phyloP scores from a whole-genome alignment of 2,797 vertebrate genomes.

The Otolemur crassicaudatus region DNA sequence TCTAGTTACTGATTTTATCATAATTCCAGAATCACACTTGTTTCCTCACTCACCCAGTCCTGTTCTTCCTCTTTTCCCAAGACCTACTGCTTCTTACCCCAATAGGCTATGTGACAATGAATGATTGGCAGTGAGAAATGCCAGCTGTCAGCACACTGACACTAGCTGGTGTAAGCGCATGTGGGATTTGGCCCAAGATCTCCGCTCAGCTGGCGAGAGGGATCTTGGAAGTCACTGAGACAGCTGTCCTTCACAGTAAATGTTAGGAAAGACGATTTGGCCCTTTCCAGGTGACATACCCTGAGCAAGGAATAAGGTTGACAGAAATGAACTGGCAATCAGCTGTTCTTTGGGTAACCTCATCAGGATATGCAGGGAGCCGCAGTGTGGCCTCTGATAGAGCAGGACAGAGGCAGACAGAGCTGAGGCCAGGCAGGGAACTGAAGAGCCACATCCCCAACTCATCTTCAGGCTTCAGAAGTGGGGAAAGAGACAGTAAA shows the following conservation, averaged over 20 bases:
- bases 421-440: background rate
- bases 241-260: constrained; percentile 10
- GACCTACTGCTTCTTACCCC: background rate
- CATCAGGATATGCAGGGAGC: background rate
- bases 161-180: background rate
- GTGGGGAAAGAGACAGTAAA: background rate
- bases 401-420: background rate
- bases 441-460: background rate
- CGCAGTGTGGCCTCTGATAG: background rate
- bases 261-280: background rate
- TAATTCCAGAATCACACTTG: background rate
- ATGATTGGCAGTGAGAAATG: background rate
- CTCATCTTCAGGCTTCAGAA: background rate
- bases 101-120: background rate
- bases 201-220: background rate
- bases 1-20: background rate
- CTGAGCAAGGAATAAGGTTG: background rate
- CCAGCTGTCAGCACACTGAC: background rate
- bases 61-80: background rate
- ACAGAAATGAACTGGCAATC: constrained; percentile 35
- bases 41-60: background rate
- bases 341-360: background rate
- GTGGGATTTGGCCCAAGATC: background rate
- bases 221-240: background rate
- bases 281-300: background rate